Evolutionary conservation across 2,113 vertebrate species (phyloP).

Genomic region (Aplodontia rufa): DNA sequence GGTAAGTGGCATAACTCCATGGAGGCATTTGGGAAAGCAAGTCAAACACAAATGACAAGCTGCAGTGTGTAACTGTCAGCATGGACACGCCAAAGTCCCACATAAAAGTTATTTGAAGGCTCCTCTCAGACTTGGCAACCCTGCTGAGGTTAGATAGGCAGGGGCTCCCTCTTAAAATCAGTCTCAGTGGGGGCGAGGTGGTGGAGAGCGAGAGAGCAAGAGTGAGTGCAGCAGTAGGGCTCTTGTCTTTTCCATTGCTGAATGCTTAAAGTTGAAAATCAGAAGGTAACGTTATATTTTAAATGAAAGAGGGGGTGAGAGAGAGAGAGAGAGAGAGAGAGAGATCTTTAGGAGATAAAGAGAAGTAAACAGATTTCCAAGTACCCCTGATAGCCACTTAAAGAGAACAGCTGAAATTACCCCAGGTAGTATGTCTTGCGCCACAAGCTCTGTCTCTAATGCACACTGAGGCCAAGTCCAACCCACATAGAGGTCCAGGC

Average conservation of each 20-base stretch:
- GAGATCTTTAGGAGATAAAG: conserved; percentile 1
- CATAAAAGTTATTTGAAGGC: conserved; percentile 41
- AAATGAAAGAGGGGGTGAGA: conserved; percentile 3
- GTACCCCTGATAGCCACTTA: background rate
- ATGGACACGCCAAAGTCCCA: background rate
- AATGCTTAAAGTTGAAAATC: conserved; percentile 57
- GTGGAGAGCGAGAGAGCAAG: background rate
- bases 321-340: background rate
- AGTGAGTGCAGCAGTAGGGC: background rate
- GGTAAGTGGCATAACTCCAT: conserved; percentile 65
- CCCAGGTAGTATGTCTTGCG: background rate
- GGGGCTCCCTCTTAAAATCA: conserved; percentile 16
- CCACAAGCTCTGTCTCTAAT: conserved; percentile 46
- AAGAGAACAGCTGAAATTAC: conserved; percentile 57
- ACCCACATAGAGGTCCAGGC: background rate
- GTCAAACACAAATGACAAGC: conserved; percentile 48
- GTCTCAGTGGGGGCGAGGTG: too few relatives aligned
- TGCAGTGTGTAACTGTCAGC: conserved; percentile 58
- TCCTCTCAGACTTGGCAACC: conserved; percentile 22
- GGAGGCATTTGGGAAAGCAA: conserved; percentile 57
- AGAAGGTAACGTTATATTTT: background rate
- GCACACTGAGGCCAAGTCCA: background rate
- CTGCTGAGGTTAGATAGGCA: background rate
- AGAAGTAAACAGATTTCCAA: conserved; percentile 52
- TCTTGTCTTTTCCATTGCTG: conserved; percentile 42